These are phyloP conservation scores for Coelogynopora nodosa DNA, from an alignment of 2,888 invertebrate genomes.

Conservation along the genomic window DNA sequence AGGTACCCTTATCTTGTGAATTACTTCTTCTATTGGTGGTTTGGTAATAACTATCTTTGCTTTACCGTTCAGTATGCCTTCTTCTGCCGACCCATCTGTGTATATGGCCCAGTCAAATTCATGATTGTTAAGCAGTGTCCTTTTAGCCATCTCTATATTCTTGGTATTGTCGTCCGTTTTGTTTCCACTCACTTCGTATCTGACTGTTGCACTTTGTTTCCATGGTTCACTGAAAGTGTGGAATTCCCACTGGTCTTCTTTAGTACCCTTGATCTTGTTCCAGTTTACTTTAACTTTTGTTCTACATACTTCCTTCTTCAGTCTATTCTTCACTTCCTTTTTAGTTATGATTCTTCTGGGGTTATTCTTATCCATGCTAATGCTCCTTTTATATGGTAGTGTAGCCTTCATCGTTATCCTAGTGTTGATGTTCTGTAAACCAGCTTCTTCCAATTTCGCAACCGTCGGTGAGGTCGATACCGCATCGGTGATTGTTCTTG, in stretches of 20 bases:
- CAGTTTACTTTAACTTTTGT: neutral
- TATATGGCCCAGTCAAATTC: neutral
- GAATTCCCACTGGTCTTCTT: neutral
- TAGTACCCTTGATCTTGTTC: neutral
- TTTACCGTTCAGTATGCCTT: neutral
- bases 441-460: conserved; percentile 1
- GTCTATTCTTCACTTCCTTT: neutral
- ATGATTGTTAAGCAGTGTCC: neutral
- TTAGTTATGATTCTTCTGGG: neutral
- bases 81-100: neutral
- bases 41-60: neutral
- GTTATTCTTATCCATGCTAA: neutral
- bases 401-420: neutral
- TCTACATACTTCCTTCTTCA: neutral
- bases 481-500: neutral
- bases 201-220: neutral
- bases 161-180: too few species aligned
- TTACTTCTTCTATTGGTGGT: neutral
- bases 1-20: neutral
- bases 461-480: neutral
- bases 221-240: neutral
- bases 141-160: neutral
- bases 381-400: neutral
- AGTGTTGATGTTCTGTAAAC: neutral
- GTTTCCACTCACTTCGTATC: too few species aligned